Evolutionary conservation across 2,797 vertebrate species (phyloP), one percentile per base, ranked within the genome.

Genomic region (Ctenochaetus hawaiiensis): DNA sequence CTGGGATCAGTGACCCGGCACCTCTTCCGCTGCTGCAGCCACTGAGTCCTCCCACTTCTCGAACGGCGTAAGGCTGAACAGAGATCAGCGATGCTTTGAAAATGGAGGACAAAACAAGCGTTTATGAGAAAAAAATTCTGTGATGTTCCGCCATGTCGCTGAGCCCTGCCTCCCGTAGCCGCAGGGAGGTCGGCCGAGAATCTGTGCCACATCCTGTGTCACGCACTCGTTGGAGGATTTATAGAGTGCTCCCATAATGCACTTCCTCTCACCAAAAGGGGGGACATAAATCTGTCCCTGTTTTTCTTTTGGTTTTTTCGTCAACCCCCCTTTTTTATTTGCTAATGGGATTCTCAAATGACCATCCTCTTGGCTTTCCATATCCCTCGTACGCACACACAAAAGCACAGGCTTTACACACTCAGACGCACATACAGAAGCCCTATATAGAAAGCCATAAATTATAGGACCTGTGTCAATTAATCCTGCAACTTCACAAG

Each of bases 231-330:
- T 54, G 56, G 65, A 81, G 88, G 91, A 93, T 94, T 95, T 93
- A 93, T 89, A 44, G 83, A 87, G 86, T 63, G 49, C 68, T 87
- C 76, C 80, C 75, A 84, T 87, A 92, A 93, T 89, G 87, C 84
- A 89, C 83, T 88, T 89, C 82, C 87, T 83, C 79, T 58, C 63
- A 73, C 61, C 75, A 77, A 89, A 84, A 61, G 43, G 65, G 66
- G 70, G 68, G 73, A 75, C 82, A 93, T 93, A 90, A 91, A 92
- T 92, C 91, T 86, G 67, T 52, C 56, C 30, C 30, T 34, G 30
- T 34, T 34, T 34, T 34, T 34, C 30, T 30, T 71, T 47, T 80
- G 61, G 68, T 85, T 87, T 83, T 41, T 83, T 80, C 72, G 71
- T 88, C 75, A 82, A 34, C 30, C 69, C 75, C 58, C 56, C 56